These are phyloP conservation scores for Rhinatrema bivittatum DNA, from an alignment of 2,797 vertebrate species.

Conservation along the genomic window DNA sequence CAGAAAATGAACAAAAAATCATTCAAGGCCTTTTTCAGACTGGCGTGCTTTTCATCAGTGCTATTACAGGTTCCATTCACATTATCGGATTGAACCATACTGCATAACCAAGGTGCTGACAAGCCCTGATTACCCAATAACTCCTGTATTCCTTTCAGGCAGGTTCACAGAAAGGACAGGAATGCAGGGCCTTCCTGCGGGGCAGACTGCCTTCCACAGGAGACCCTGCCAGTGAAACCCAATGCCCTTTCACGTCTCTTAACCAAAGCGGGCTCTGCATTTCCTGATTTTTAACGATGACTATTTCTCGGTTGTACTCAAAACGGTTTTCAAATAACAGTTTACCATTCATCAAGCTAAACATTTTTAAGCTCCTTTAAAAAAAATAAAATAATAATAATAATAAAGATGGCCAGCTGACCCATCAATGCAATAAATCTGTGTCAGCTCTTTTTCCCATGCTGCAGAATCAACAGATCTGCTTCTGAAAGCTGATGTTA, in stretches of 20 bases:
- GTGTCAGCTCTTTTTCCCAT: constrained; percentile 44
- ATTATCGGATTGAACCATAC: constrained; percentile 80
- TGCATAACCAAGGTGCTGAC: constrained; percentile 87
- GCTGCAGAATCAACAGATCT: constrained; percentile 40
- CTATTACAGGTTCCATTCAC: constrained; percentile 85
- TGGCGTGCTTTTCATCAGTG: constrained; percentile 80
- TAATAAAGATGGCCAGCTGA: constrained; percentile 35
- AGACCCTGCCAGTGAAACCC: constrained; percentile 64
- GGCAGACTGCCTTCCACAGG: constrained; percentile 58
- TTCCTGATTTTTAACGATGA: constrained; percentile 54
- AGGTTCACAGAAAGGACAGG: constrained; percentile 93
- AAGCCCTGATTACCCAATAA: constrained; percentile 94
- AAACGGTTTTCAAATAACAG: constrained; percentile 49
- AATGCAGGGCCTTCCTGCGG: constrained; percentile 83
- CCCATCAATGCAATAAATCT: constrained; percentile 41
- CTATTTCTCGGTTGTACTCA: constrained; percentile 46
- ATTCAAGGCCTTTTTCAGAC: constrained; percentile 73
- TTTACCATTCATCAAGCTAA: constrained; percentile 42
- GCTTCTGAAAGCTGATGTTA: constrained; percentile 18
- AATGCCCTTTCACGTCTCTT: constrained; percentile 51
- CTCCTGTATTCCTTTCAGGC: constrained; percentile 91
- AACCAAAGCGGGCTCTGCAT: constrained; percentile 35
- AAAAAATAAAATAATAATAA: too few species aligned
- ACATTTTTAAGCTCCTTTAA: constrained; percentile 40
- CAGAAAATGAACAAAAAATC: constrained; percentile 70